These are phyloP conservation scores for Aquatica leii DNA, from an alignment of 2,888 invertebrate genomes.

Conservation along the genomic window DNA sequence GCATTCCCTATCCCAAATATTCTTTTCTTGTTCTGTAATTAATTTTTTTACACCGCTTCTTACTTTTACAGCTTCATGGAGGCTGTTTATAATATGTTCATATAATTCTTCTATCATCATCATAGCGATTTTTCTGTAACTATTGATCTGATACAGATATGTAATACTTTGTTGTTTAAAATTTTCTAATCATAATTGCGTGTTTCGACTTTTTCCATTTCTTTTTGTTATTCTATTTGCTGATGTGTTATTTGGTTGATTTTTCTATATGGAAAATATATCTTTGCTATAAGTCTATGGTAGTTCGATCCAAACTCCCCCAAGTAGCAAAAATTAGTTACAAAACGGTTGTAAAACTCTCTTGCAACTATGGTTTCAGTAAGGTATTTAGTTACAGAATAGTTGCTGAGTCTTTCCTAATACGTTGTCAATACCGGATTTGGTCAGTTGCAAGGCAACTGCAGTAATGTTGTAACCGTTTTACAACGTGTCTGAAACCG, in stretches of 20 bases:
- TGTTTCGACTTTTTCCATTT: background rate
- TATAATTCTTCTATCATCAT: background rate
- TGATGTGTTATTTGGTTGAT: background rate
- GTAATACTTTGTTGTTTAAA: background rate
- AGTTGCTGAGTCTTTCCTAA: too few relatives aligned
- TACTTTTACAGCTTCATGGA: background rate
- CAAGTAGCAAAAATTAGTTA: too few relatives aligned
- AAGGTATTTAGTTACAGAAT: too few relatives aligned
- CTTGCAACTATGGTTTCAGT: too few relatives aligned
- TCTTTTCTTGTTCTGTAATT: background rate
- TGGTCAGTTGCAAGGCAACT: too few relatives aligned
- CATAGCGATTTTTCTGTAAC: background rate
- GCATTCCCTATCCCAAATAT: background rate
- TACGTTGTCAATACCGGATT: too few relatives aligned
- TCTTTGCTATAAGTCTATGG: slow-evolving; percentile 5
- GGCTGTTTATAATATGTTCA: background rate
- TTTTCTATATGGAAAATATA: background rate
- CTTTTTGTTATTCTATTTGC: background rate
- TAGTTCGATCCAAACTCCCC: too few relatives aligned
- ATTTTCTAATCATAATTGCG: background rate
- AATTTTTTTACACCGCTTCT: background rate
- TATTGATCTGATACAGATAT: background rate
- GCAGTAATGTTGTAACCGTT: too few relatives aligned
- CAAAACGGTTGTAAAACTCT: too few relatives aligned
- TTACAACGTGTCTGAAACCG: too few relatives aligned